These are phyloP conservation scores for Meleagris gallopavo DNA, from an alignment of 2,113 vertebrate genomes.

Conservation along the genomic window DNA sequence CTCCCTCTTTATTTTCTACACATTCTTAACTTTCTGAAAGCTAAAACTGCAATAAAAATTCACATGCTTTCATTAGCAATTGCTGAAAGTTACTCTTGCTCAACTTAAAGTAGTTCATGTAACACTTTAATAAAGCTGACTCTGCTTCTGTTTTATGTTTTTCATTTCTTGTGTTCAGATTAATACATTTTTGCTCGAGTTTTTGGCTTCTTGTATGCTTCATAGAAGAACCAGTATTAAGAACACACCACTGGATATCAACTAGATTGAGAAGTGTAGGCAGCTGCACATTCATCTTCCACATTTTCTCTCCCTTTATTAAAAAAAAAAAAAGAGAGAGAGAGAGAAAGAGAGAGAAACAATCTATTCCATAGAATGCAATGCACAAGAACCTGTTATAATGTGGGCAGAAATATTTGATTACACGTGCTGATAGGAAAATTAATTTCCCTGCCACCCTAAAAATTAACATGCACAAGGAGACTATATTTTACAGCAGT, in stretches of 20 bases:
- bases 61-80: not conserved
- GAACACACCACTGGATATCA: not conserved
- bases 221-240: not conserved
- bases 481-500: not conserved
- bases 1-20: not conserved
- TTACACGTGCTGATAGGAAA: not conserved
- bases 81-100: not conserved
- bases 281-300: not conserved
- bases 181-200: not conserved
- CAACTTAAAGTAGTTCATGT: not conserved
- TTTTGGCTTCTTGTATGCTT: not conserved
- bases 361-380: not conserved
- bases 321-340: not conserved
- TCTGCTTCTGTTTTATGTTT: not conserved
- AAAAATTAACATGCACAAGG: not conserved
- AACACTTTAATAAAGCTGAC: slow-evolving; percentile 28
- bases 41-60: not conserved
- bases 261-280: not conserved
- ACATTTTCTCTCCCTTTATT: not conserved
- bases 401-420: not conserved
- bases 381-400: not conserved
- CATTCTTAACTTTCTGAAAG: not conserved
- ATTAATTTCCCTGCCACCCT: not conserved
- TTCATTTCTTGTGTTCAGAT: not conserved
- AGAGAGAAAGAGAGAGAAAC: not conserved